These are phyloP conservation scores for Leptatherina wallacei DNA, from an alignment of 2,797 vertebrate species.

Conservation along the genomic window DNA sequence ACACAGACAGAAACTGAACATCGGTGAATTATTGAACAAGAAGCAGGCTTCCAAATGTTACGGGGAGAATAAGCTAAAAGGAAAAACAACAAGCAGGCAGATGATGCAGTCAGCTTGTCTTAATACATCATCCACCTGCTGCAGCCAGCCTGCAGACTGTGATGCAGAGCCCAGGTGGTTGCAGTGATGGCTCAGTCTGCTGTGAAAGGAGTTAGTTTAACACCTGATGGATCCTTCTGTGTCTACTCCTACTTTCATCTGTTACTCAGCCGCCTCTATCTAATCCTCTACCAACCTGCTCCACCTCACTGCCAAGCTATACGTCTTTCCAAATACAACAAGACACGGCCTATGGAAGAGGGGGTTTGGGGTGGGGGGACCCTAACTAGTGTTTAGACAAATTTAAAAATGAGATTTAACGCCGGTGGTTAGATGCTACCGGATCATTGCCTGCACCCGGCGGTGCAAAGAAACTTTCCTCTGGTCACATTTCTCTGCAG, in stretches of 20 bases:
- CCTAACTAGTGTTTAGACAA: neutral
- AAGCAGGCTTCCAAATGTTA: constrained; percentile 34
- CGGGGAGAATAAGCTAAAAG: constrained; percentile 18
- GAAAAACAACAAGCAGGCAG: neutral
- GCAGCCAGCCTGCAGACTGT: constrained; percentile 3
- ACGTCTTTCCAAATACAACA: neutral
- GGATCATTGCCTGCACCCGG: neutral
- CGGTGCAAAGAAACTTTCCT: neutral
- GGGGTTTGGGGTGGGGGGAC: neutral
- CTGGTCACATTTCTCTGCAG: neutral
- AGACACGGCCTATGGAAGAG: neutral
- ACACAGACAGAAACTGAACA: constrained; percentile 60
- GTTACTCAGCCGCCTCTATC: constrained; percentile 1
- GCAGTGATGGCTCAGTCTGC: constrained; percentile 30
- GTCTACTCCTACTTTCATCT: constrained; percentile 32
- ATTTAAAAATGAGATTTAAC: constrained; percentile 25
- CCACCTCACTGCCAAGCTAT: neutral
- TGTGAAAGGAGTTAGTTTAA: constrained; percentile 6
- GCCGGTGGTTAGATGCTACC: neutral
- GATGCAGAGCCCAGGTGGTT: constrained; percentile 26
- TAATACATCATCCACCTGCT: constrained; percentile 51
- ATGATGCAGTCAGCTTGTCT: constrained; percentile 21
- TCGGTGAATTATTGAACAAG: constrained; percentile 74
- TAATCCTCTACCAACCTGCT: constrained; percentile 45
- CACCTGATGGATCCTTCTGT: constrained; percentile 29